Evolutionary conservation across 2,113 vertebrate species (phyloP), one percentile per base, ranked within the genome.

Genomic region (Hypomesus transpacificus): DNA sequence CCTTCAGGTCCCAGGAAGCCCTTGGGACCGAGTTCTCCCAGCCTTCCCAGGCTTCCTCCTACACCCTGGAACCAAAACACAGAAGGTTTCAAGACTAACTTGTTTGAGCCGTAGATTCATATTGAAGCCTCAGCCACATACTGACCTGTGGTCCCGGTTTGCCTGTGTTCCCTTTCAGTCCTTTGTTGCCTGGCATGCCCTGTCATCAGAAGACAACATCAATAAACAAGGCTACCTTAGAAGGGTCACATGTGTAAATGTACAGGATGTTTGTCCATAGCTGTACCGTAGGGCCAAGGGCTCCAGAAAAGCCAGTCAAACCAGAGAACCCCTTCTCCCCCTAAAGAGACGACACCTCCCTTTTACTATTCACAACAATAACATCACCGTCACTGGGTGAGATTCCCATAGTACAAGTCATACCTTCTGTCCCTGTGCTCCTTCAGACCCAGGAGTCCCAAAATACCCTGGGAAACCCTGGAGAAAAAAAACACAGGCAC

Each of bases 391-490:
- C 14, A 14, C 59, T 57, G 22, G 50, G 61, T 28, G 18, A 72
- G 6, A 54, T 53, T 53, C 3, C 5, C n/a, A 39, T 22, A 65
- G 22, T 46, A 14, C 46, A n/a, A 56, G 17, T 5, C 18, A 22
- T 90, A 95, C 94, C 92, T 94, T 93, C 13, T 6, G 46, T 74
- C 93, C 94, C 66, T 86, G 80, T 0, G 72, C 71, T 7, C 93
- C 93, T 0, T 90, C 71, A 0, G 69, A 51, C 60, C 92, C 94
- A 20, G 69, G 76, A 62, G 68, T n/a, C 68, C 94, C 94, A 69
- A 3, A 81, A 52, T 75, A 68, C 22, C 94, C 94, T 34, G 71
- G 77, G 54, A 80, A 63, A 74, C 90, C 90, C 89, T 91, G 73
- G 58, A 71, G 66, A 52, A 4, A 73, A 7, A 58, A 16, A 65